phyloP scores from a whole-genome alignment of 2,797 vertebrate genomes.

The Scolopax bukidnonensis region DNA sequence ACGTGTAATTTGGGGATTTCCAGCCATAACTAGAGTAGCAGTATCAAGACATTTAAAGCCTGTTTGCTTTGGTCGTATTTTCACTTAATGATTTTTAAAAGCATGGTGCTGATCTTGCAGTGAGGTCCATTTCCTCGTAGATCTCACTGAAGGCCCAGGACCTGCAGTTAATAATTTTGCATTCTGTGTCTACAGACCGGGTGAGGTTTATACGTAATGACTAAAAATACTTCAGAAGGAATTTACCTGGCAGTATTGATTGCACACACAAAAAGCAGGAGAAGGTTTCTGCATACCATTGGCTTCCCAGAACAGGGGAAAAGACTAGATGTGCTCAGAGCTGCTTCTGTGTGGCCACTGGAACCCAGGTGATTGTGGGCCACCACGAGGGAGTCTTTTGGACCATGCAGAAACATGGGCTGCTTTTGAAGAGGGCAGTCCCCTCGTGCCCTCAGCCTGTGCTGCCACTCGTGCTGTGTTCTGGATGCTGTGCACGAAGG shows the following conservation, averaged over 20 bases:
- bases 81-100: neutral
- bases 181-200: no score
- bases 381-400: neutral
- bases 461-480: neutral
- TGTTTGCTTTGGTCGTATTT: neutral
- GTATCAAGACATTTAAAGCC: neutral
- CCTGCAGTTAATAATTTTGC: neutral
- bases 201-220: neutral
- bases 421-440: neutral
- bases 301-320: neutral
- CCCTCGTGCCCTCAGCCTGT: neutral
- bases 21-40: neutral
- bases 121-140: neutral
- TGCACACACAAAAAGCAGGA: neutral
- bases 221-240: neutral
- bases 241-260: neutral
- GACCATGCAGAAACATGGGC: neutral
- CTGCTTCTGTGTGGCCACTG: neutral
- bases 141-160: neutral
- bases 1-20: neutral
- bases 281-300: neutral
- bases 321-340: neutral
- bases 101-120: neutral
- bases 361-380: neutral
- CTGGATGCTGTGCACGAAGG: neutral